A percentile compares a stretch with the other conserved stretches of the same genome.
These are phyloP conservation scores for Sphenodon punctatus DNA, from an alignment of 2,797 vertebrate species.

Conservation along the genomic window DNA sequence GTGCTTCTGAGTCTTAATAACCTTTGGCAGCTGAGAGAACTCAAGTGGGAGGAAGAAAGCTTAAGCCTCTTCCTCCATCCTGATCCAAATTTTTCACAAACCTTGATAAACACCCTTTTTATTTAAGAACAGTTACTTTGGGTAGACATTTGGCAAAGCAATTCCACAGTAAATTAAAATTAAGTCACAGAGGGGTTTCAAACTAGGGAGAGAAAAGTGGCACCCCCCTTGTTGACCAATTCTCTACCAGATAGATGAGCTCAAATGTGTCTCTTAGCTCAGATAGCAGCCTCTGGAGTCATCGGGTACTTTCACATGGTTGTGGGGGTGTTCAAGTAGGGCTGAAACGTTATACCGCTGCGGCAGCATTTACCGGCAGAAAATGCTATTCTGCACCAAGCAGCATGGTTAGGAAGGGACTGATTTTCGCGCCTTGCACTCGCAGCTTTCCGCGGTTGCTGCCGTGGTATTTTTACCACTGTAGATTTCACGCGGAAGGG, in stretches of 20 bases:
- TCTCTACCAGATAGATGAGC: slow-evolving; percentile 55
- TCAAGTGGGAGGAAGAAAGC: slow-evolving; percentile 33
- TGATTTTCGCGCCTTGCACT: too few species aligned
- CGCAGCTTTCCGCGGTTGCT: too few species aligned
- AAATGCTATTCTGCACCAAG: too few species aligned
- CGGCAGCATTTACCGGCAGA: too few species aligned
- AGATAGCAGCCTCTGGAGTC: slow-evolving; percentile 65
- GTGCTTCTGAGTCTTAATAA: slow-evolving; percentile 24
- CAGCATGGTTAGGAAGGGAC: too few species aligned
- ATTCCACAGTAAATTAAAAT: slow-evolving; percentile 42
- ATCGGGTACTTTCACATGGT: too few species aligned
- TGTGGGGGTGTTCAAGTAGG: too few species aligned
- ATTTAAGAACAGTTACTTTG: neutral
- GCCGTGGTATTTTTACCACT: too few species aligned
- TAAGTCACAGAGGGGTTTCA: slow-evolving; percentile 53
- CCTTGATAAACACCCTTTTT: slow-evolving; percentile 7
- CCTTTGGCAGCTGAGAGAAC: slow-evolving; percentile 33
- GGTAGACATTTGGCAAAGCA: neutral
- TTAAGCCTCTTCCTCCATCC: neutral
- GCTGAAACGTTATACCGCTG: too few species aligned
- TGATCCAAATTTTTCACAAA: neutral
- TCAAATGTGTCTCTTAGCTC: slow-evolving; percentile 63
- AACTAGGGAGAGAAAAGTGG: slow-evolving; percentile 52
- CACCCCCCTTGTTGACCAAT: slow-evolving; percentile 48
- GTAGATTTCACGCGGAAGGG: too few species aligned